A percentile compares a stretch with the other conserved stretches of the same genome.
These are phyloP conservation scores for Plebejus argus DNA, from an alignment of 2,888 invertebrate species.

Conservation along the genomic window DNA sequence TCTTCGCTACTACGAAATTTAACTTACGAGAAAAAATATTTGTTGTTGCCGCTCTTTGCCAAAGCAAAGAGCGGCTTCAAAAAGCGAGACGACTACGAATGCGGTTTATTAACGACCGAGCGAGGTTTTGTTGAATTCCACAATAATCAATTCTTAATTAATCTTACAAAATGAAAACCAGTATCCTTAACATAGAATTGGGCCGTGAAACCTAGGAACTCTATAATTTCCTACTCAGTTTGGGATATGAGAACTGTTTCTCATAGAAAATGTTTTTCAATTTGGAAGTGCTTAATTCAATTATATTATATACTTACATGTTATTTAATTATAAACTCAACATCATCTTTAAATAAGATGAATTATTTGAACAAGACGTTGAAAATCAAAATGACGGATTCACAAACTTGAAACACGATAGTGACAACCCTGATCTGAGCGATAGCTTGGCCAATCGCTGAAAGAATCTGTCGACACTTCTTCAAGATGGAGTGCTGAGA, in stretches of 20 bases:
- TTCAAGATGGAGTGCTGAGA: constrained; percentile 49
- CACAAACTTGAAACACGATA: not conserved
- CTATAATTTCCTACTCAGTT: not conserved
- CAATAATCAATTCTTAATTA: constrained; percentile 1
- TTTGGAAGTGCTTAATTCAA: no score
- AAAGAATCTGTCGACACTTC: constrained; percentile 54
- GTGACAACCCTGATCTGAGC: constrained; percentile 41
- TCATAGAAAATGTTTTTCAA: no score
- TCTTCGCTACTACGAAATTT: not conserved
- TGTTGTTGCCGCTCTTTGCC: not conserved
- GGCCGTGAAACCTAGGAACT: not conserved
- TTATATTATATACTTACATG: no score
- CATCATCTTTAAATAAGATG: no score
- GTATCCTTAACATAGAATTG: not conserved
- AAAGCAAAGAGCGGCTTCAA: no score
- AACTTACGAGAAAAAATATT: not conserved
- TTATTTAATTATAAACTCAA: no score
- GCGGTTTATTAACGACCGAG: not conserved
- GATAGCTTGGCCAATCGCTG: constrained; percentile 51
- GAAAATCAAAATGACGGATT: no score
- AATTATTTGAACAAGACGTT: no score
- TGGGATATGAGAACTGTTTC: no score
- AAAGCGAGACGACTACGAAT: constrained; percentile 1
- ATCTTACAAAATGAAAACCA: not conserved
- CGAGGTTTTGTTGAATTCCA: not conserved